A percentile compares a stretch with the other conserved stretches of the same genome.
phyloP scores from a whole-genome alignment of 2,113 vertebrate species.

The Castor canadensis region DNA sequence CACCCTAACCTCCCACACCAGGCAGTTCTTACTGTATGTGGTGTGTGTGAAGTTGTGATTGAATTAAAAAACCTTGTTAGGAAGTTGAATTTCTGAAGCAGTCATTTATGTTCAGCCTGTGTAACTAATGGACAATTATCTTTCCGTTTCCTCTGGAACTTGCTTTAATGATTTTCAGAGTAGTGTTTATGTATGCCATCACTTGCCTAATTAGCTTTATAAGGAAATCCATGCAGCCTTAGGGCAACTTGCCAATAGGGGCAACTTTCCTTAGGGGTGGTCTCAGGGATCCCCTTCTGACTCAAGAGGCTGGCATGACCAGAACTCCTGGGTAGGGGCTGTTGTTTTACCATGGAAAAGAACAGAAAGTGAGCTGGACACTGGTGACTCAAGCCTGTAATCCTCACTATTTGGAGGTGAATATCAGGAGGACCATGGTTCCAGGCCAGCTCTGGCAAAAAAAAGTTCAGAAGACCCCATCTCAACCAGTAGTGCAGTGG shows the following conservation, averaged over 20 bases:
- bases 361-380: too few relatives aligned
- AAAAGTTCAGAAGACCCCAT: too few relatives aligned
- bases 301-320: not conserved
- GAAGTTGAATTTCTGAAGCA: not conserved
- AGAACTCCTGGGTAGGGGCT: not conserved
- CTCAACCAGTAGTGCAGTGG: too few relatives aligned
- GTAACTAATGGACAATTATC: constrained; percentile 51
- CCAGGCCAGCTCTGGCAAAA: too few relatives aligned
- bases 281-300: not conserved
- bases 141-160: constrained; percentile 30
- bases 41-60: not conserved
- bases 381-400: too few relatives aligned
- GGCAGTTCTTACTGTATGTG: not conserved
- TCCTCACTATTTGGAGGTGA: too few relatives aligned
- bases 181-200: not conserved
- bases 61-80: constrained; percentile 45
- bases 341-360: not conserved
- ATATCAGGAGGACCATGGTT: too few relatives aligned
- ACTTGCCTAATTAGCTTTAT: constrained; percentile 25
- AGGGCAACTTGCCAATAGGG: not conserved
- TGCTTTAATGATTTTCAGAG: constrained; percentile 16
- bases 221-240: not conserved
- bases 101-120: constrained; percentile 45
- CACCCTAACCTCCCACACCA: not conserved
- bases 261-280: not conserved